Percentiles rank a stretch among this genome's conserved stretches.
phyloP scores from a whole-genome alignment of 1,140 invertebrate species.

The Formica exsecta region DNA sequence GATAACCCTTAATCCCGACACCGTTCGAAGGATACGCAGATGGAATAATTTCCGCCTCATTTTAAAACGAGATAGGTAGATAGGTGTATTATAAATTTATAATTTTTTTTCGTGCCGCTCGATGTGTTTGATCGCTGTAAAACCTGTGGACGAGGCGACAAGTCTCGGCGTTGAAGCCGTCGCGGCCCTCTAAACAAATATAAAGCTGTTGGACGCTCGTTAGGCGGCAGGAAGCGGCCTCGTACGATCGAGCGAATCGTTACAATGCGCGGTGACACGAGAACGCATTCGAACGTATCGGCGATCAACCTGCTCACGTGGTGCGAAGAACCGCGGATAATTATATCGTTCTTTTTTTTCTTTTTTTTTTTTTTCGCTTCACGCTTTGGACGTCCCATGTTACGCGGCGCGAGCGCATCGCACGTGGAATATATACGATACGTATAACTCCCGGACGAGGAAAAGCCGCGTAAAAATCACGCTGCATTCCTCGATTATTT shows the following conservation, averaged over 20 bases:
- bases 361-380: slow-evolving; percentile 15
- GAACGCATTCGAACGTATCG: slow-evolving; percentile 67
- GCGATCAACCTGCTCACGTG: slow-evolving; percentile 45
- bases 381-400: slow-evolving; percentile 22
- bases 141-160: slow-evolving; percentile 31
- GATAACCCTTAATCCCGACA: no score
- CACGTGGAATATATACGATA: background rate
- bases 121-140: slow-evolving; percentile 12
- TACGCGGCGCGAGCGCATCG: background rate
- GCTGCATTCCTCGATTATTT: background rate
- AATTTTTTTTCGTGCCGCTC: slow-evolving; percentile 18
- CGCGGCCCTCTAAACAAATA: slow-evolving; percentile 74
- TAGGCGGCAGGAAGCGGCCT: slow-evolving; percentile 71
- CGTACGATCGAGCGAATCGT: slow-evolving; percentile 73
- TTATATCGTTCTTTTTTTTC: slow-evolving; percentile 23
- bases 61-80: no score
- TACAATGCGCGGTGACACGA: slow-evolving; percentile 70
- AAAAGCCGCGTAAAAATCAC: background rate
- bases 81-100: background rate
- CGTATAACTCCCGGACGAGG: background rate
- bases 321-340: slow-evolving; percentile 53
- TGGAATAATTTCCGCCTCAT: no score
- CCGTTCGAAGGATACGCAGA: no score
- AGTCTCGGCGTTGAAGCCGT: slow-evolving; percentile 51
- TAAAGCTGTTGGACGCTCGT: slow-evolving; percentile 70